These are phyloP conservation scores for Penelope pileata DNA, from an alignment of 2,113 vertebrate species.

Conservation along the genomic window DNA sequence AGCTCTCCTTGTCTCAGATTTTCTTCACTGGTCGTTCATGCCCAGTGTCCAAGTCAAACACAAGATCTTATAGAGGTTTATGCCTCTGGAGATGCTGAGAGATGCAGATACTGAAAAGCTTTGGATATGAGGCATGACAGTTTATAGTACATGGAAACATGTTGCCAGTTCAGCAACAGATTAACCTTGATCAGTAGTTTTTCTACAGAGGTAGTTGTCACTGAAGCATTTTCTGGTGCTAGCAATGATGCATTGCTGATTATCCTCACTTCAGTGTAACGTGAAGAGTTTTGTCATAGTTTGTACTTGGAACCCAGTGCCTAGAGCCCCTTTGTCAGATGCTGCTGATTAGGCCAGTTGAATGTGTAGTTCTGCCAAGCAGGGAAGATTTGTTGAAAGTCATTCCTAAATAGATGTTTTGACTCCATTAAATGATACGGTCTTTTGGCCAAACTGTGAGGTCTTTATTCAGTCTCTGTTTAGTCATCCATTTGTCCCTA, in stretches of 20 bases:
- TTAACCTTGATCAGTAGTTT: not conserved
- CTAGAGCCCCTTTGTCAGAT: not conserved
- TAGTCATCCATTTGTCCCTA: not conserved
- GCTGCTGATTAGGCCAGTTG: not conserved
- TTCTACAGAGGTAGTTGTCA: not conserved
- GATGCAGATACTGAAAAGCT: not conserved
- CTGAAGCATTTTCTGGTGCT: not conserved
- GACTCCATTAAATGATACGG: fast-evolving
- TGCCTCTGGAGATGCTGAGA: not conserved
- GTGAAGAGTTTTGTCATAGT: not conserved
- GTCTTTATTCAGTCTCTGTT: not conserved
- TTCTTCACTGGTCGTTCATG: not conserved
- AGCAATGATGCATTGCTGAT: not conserved
- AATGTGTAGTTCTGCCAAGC: not conserved
- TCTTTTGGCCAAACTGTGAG: not conserved
- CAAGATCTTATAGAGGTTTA: not conserved
- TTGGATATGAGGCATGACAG: not conserved
- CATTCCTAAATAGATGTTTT: not conserved
- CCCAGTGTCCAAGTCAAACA: not conserved
- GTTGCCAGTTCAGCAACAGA: not conserved
- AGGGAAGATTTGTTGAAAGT: not conserved
- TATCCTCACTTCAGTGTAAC: not conserved
- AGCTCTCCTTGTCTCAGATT: not conserved
- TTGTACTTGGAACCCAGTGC: not conserved
- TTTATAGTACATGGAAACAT: not conserved